Conservation (phyloP, 2,113 vertebrate genomes). For the Phaethon lepturus region DNA sequence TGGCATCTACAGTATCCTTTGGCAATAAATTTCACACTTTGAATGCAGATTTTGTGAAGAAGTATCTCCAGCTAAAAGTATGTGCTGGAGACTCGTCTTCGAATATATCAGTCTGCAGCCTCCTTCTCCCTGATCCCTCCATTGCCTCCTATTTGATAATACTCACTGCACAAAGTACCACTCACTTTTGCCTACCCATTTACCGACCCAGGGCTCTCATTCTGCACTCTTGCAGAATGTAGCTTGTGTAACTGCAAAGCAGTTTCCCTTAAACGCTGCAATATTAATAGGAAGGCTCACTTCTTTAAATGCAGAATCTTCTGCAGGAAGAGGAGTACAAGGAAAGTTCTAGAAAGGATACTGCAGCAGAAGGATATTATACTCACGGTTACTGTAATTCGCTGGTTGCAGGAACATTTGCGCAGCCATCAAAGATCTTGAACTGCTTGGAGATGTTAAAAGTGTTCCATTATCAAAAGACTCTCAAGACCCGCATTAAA, state of each 20-base stretch:
- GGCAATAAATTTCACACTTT: not conserved
- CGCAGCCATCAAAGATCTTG: not conserved
- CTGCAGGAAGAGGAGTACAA: not conserved
- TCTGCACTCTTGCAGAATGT: not conserved
- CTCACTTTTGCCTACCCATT: not conserved
- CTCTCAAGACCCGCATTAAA: not conserved
- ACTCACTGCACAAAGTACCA: not conserved
- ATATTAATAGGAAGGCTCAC: not conserved
- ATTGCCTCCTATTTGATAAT: not conserved
- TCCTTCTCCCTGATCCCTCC: not conserved
- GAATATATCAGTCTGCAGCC: not conserved
- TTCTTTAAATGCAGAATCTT: not conserved
- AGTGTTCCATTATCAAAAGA: not conserved
- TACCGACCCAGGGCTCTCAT: not conserved
- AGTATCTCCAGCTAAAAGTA: not conserved
- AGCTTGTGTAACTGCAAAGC: not conserved
- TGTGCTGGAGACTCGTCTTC: not conserved
- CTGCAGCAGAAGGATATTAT: not conserved
- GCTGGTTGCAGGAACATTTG: not conserved
- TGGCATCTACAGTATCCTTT: not conserved
- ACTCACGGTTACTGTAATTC: not conserved
- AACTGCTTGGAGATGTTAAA: not conserved
- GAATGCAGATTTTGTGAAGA: not conserved
- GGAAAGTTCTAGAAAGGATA: not conserved
- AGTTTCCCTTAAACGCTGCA: not conserved